Percentiles rank a stretch among this genome's conserved stretches.
Conservation (phyloP, 2,888 invertebrate species). For the Branchellion lobata region DNA sequence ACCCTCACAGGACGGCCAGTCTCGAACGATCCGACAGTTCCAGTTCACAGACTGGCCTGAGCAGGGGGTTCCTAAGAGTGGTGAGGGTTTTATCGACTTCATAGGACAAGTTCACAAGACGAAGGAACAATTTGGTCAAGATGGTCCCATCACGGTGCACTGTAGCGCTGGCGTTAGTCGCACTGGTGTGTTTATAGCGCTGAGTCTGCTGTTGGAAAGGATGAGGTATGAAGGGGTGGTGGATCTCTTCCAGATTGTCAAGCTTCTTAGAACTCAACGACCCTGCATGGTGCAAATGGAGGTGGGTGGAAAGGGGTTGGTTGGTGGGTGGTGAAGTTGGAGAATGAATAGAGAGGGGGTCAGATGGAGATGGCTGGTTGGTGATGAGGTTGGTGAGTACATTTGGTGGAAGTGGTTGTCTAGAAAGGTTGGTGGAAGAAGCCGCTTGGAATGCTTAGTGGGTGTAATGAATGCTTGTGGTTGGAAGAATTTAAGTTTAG, state of each 20-base stretch:
- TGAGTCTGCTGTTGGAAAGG: slow-evolving; percentile 94
- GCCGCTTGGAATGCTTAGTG: too few species aligned
- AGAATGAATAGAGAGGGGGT: too few species aligned
- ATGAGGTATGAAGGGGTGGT: slow-evolving; percentile 99
- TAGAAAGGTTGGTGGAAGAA: too few species aligned
- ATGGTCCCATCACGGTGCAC: slow-evolving; percentile 97
- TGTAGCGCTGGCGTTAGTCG: slow-evolving; percentile 98
- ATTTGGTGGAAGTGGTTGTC: too few species aligned
- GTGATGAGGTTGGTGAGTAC: too few species aligned
- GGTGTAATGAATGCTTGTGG: too few species aligned
- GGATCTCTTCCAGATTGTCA: slow-evolving; percentile 97
- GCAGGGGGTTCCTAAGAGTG: slow-evolving; percentile 86
- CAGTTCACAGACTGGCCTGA: slow-evolving; percentile 67
- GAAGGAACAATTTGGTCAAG: slow-evolving; percentile 98
- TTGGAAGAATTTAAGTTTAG: too few species aligned
- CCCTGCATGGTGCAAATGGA: slow-evolving; percentile 99
- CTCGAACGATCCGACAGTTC: slow-evolving; percentile 68
- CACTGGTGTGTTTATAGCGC: slow-evolving; percentile 95
- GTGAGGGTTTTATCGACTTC: slow-evolving; percentile 98
- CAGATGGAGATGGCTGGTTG: too few species aligned
- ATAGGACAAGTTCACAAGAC: slow-evolving; percentile 99
- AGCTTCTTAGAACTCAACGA: slow-evolving; percentile 93
- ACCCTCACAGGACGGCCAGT: slow-evolving; percentile 77
- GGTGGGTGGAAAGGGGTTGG: slow-evolving; percentile 66
- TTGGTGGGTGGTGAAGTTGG: too few species aligned